Percentiles rank a stretch among this genome's conserved stretches.
Evolutionary conservation across 2,888 invertebrate genomes (phyloP).

Genomic region (Melanotus villosus): DNA sequence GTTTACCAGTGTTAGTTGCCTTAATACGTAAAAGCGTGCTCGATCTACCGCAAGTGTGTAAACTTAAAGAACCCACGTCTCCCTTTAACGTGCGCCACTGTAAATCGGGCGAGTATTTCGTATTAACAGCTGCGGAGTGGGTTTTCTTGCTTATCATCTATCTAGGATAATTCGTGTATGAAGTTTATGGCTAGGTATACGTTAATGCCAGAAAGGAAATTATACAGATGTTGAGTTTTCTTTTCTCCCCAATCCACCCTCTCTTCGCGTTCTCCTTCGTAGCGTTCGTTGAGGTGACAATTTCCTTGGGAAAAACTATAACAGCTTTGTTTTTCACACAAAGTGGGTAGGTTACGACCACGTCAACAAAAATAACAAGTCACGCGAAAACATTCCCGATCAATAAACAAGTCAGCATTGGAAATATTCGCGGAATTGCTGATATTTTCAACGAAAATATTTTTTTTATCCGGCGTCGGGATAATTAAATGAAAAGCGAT

Average conservation of each 20-base stretch:
- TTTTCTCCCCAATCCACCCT: no score
- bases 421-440: no score
- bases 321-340: no score
- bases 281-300: no score
- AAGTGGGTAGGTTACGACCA: neutral
- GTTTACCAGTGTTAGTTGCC: constrained; percentile 6
- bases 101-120: neutral
- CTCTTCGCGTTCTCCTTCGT: no score
- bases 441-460: no score
- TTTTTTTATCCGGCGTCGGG: no score
- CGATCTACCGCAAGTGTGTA: constrained; percentile 4
- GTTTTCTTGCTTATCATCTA: neutral
- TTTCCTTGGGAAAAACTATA: no score
- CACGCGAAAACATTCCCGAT: neutral
- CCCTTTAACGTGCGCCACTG: constrained; percentile 8
- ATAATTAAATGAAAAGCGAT: no score
- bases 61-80: neutral
- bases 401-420: no score
- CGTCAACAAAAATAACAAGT: neutral
- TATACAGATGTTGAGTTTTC: no score
- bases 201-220: neutral
- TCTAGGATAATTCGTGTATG: constrained; percentile 12
- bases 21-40: constrained; percentile 6
- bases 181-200: neutral
- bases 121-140: neutral